These are phyloP conservation scores for Paratrypauchen microcephalus DNA, from an alignment of 2,797 vertebrate genomes.

Conservation along the genomic window DNA sequence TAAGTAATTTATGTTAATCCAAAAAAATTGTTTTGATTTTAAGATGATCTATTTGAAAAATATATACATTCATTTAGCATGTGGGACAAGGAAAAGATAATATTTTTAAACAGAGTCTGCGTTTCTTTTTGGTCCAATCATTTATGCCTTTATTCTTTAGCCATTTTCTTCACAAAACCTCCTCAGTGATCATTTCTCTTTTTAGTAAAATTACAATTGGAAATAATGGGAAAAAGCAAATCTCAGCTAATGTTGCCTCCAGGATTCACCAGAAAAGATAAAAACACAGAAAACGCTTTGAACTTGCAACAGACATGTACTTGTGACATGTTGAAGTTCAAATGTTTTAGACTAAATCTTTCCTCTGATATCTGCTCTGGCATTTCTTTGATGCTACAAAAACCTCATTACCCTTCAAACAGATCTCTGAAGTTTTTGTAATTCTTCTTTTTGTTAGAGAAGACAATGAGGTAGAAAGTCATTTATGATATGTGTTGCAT, in stretches of 20 bases:
- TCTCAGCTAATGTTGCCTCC: slow-evolving; percentile 31
- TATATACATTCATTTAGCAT: too few relatives aligned
- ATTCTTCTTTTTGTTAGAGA: not conserved
- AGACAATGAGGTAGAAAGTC: too few relatives aligned
- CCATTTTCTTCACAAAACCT: slow-evolving; percentile 40
- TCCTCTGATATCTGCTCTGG: slow-evolving; percentile 10
- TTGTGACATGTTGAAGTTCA: slow-evolving; percentile 11
- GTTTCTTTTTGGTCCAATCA: not conserved
- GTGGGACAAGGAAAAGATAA: too few relatives aligned
- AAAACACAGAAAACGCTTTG: slow-evolving; percentile 38
- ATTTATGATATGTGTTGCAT: too few relatives aligned
- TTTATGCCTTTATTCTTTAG: slow-evolving; percentile 9
- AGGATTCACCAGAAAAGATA: slow-evolving; percentile 44
- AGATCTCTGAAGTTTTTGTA: not conserved
- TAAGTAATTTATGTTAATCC: too few relatives aligned
- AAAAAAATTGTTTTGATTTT: too few relatives aligned
- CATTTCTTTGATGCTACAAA: slow-evolving; percentile 26
- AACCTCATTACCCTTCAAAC: not conserved
- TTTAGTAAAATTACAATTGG: slow-evolving; percentile 45
- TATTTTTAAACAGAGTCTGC: too few relatives aligned
- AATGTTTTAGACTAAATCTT: slow-evolving; percentile 13
- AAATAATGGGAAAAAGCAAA: slow-evolving; percentile 38
- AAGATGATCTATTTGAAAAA: too few relatives aligned
- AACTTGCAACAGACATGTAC: slow-evolving; percentile 32
- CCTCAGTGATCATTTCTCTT: slow-evolving; percentile 30